Conservation (phyloP, 2,888 invertebrate genomes). For the Brachyptera putata region DNA sequence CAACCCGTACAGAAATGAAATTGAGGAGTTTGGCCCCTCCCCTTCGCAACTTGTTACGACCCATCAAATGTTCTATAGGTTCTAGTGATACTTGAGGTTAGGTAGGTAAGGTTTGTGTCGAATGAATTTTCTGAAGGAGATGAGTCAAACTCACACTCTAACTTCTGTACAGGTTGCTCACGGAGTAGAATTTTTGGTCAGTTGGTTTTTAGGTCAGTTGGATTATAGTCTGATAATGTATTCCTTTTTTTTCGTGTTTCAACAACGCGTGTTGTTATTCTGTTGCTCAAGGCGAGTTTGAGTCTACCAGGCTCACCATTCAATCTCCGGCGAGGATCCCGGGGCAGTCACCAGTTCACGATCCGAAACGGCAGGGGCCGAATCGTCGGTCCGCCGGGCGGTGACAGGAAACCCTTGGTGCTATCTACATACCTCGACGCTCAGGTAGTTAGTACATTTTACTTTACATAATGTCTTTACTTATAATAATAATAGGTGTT, state of each 20-base stretch:
- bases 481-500: no score
- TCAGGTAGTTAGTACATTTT: slow-evolving; percentile 47
- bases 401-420: slow-evolving; percentile 89
- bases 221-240: no score
- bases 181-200: neutral
- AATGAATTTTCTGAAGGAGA: no score
- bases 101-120: no score
- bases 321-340: slow-evolving; percentile 84
- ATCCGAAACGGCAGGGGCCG: slow-evolving; percentile 73
- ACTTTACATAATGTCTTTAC: neutral
- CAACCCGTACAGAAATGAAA: no score
- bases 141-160: no score
- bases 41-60: no score
- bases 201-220: no score
- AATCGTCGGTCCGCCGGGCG: slow-evolving; percentile 72
- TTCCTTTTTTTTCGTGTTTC: neutral
- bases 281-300: slow-evolving; percentile 92
- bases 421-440: slow-evolving; percentile 91
- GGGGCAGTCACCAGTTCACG: slow-evolving; percentile 91
- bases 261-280: neutral
- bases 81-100: no score
- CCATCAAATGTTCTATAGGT: no score
- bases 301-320: slow-evolving; percentile 97
- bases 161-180: neutral
- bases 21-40: no score